Conservation (phyloP, 2,888 invertebrate genomes). For the Branchipolynoe longqiensis region DNA sequence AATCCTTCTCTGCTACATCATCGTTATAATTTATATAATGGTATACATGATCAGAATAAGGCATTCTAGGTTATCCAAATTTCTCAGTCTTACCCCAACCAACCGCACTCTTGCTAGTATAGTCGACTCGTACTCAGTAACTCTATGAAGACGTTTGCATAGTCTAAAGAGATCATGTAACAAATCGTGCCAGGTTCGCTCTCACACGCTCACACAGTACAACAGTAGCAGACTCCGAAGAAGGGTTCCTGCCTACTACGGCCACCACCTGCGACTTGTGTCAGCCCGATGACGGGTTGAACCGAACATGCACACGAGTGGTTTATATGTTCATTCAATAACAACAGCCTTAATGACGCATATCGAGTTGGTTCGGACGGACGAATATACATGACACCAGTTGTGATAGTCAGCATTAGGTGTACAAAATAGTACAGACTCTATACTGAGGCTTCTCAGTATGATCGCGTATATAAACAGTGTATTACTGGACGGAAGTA, state of each 20-base stretch:
- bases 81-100: constrained; percentile 33
- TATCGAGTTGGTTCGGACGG: constrained; percentile 42
- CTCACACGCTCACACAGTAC: constrained; percentile 15
- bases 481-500: constrained; percentile 48
- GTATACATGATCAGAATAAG: constrained; percentile 49
- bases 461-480: constrained; percentile 29
- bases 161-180: constrained; percentile 55
- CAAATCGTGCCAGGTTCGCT: constrained; percentile 33
- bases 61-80: constrained; percentile 48
- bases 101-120: constrained; percentile 4
- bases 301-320: constrained; percentile 11
- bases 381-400: constrained; percentile 16
- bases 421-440: constrained; percentile 44
- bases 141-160: constrained; percentile 48
- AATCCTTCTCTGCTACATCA: constrained; percentile 12
- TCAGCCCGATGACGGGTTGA: neutral
- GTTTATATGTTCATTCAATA: neutral
- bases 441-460: neutral
- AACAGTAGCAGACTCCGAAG: neutral
- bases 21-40: constrained; percentile 37
- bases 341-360: constrained; percentile 19
- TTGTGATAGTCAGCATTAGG: constrained; percentile 38
- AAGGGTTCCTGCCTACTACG: neutral
- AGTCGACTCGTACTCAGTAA: constrained; percentile 23
- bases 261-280: neutral